Evolutionary conservation across 2,113 vertebrate genomes (phyloP), one percentile per base, ranked within the genome.

Genomic region (Elephas maximus): DNA sequence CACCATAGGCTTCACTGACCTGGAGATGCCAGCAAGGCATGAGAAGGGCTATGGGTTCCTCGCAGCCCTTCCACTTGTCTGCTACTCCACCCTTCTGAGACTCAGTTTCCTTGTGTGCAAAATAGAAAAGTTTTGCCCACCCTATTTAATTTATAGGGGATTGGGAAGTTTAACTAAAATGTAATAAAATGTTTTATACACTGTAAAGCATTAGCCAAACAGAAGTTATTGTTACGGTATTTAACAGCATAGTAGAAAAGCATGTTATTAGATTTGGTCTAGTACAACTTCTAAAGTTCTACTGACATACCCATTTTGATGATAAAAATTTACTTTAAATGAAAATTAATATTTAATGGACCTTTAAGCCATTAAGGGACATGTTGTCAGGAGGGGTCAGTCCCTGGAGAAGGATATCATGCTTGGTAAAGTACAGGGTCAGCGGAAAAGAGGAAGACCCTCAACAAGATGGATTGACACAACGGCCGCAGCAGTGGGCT

Each of bases 271-370:
- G 33, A 57, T 85, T 85, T 86, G n/a, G 20, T 91, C 51, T 78
- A 28, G 9, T 4, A 51, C 37, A 78, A 53, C 53, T 80, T 97
- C 11, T 53, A 74, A 88, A 93, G 18, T 88, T 95, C 76, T 48
- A 51, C 5, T 14, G 4, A 20, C 24, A 94, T 6, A 87, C 76
- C 18, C 65, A 73, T 80, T 71, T 78, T 78, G 79, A 79, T 57
- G 53, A 88, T 92, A 93, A 90, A 90, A 90, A 60, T 84, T 41
- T 88, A 91, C 18, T 79, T 60, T 74, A 71, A 83, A 77, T 74
- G 21, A 45, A 96, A 96, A 92, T 2, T 48, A 83, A 91, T 78
- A 9, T 62, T 78, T 41, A 88, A 44, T 30, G 41, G 90, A 57
- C 0, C 2, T 82, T 12, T 81, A 74, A 48, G 3, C 20, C 24